Conservation (phyloP, 2,888 invertebrate species). For the Pristionchus maxplancki region DNA sequence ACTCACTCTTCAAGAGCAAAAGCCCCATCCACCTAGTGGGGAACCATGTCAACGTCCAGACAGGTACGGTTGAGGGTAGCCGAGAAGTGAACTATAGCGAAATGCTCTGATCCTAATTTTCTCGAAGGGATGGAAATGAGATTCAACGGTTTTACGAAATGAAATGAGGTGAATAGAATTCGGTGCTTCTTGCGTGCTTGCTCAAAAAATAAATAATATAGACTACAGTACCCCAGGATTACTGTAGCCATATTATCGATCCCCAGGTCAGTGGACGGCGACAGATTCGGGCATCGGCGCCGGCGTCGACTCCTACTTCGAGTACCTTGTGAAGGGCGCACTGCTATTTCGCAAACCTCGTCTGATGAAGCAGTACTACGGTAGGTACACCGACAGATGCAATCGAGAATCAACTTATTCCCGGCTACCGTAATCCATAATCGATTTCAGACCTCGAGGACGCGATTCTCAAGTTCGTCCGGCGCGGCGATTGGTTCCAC, state of each 20-base stretch:
- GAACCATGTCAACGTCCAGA: constrained; percentile 92
- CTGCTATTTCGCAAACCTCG: constrained; percentile 91
- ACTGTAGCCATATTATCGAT: not conserved
- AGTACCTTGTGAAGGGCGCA: constrained; percentile 97
- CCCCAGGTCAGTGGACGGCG: constrained; percentile 87
- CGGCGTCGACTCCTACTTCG: constrained; percentile 89
- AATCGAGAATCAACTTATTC: too few relatives aligned
- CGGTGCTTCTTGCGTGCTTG: too few relatives aligned
- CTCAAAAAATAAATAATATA: too few relatives aligned
- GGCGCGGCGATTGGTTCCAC: constrained; percentile 97
- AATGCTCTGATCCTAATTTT: too few relatives aligned
- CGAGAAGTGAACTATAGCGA: too few relatives aligned
- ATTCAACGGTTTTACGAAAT: too few relatives aligned
- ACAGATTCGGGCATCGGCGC: constrained; percentile 94
- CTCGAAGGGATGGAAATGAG: too few relatives aligned
- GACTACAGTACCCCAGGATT: not conserved
- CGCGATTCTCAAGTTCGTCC: constrained; percentile 82
- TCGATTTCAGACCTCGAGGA: constrained; percentile 79
- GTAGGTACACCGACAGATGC: too few relatives aligned
- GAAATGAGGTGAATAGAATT: too few relatives aligned
- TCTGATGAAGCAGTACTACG: constrained; percentile 91
- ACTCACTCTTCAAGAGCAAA: constrained; percentile 89
- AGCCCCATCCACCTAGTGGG: constrained; percentile 86
- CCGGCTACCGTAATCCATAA: too few relatives aligned
- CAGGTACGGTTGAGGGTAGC: constrained; percentile 82